A percentile compares a stretch with the other conserved stretches of the same genome.
Conservation (phyloP, 2,888 invertebrate genomes). For the Entomobrya multifasciata region DNA sequence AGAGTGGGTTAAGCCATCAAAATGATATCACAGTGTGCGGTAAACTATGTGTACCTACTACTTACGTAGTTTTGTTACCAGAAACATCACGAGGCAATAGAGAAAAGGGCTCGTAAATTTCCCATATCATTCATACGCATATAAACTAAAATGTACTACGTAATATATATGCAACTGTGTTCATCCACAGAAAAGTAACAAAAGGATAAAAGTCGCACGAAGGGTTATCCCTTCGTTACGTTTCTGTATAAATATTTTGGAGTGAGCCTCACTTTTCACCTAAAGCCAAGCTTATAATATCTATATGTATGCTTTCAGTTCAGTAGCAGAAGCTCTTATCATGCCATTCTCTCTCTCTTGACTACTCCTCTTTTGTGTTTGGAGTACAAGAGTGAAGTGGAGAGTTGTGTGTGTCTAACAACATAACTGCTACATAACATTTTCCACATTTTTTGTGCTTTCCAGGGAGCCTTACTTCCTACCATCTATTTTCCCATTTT, state of each 20-base stretch:
- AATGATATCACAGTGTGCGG: constrained; percentile 56
- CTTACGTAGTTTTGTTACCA: background rate
- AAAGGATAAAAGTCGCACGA: constrained; percentile 40
- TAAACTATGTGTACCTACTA: background rate
- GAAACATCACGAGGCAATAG: background rate
- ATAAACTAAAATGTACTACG: no score
- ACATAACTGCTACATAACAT: background rate
- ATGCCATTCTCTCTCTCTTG: no score
- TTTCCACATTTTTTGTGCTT: constrained; percentile 18
- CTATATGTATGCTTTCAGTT: background rate
- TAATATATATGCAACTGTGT: background rate
- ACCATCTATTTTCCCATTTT: constrained; percentile 43
- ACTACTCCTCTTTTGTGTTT: background rate
- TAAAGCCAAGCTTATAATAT: background rate
- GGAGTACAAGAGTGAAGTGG: background rate
- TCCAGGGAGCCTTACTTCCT: constrained; percentile 48
- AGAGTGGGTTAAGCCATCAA: background rate
- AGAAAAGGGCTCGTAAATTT: constrained; percentile 57
- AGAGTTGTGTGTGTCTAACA: background rate
- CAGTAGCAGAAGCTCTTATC: background rate
- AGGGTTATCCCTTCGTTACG: constrained; percentile 45
- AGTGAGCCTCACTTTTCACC: background rate
- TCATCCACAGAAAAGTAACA: background rate
- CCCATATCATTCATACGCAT: background rate
- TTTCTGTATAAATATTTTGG: constrained; percentile 5